Evolutionary conservation across 2,888 invertebrate genomes (phyloP).

Genomic region (Galeopsomyia nigrocyanea): DNA sequence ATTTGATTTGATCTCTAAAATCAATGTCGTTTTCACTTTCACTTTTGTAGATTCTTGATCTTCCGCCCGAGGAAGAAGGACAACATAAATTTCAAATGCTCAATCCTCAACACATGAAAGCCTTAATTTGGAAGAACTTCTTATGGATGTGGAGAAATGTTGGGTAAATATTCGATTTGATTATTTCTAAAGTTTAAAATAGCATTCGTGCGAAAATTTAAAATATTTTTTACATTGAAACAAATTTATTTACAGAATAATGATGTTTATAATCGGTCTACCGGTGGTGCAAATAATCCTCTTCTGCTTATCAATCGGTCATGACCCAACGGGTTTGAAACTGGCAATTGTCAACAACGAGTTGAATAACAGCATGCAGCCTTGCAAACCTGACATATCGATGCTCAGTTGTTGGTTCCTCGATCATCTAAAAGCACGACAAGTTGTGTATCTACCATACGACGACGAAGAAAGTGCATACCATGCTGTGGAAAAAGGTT

Average conservation of each 20-base stretch:
- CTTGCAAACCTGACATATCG: constrained; percentile 70
- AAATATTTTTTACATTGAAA: neutral
- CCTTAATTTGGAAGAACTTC: constrained; percentile 90
- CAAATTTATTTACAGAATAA: constrained; percentile 73
- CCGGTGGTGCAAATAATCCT: constrained; percentile 89
- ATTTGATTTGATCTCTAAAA: neutral
- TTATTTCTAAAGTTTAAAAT: neutral
- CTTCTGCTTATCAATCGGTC: constrained; percentile 91
- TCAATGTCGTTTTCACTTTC: constrained; percentile 11
- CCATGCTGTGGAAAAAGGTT: constrained; percentile 77
- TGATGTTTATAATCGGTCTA: constrained; percentile 87
- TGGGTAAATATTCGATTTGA: constrained; percentile 71
- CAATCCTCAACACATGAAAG: constrained; percentile 81
- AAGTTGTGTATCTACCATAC: constrained; percentile 76
- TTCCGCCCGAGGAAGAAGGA: constrained; percentile 79
- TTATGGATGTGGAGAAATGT: constrained; percentile 88
- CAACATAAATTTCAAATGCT: constrained; percentile 71
- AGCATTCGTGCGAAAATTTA: neutral
- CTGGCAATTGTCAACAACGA: constrained; percentile 89
- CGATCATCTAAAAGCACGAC: constrained; percentile 77
- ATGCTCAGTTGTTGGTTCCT: constrained; percentile 85
- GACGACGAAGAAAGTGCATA: constrained; percentile 75
- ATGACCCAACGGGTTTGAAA: constrained; percentile 82
- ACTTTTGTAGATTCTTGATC: constrained; percentile 71
- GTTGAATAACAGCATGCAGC: constrained; percentile 66